A percentile compares a stretch with the other conserved stretches of the same genome.
phyloP scores from a whole-genome alignment of 2,888 invertebrate species.

The Choreutis nemorana region DNA sequence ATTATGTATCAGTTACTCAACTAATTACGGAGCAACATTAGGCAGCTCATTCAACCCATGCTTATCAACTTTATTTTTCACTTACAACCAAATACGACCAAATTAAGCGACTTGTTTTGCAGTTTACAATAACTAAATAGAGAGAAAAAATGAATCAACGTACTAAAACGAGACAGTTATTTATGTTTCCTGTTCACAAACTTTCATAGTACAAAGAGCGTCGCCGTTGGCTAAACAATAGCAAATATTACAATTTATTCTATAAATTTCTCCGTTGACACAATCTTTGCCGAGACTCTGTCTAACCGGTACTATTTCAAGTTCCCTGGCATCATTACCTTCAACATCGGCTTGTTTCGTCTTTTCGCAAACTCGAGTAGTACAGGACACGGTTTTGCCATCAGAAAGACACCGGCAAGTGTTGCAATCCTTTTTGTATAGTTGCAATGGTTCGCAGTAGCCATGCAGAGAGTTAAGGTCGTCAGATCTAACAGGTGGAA shows the following conservation, averaged over 20 bases:
- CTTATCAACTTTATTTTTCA: too few relatives aligned
- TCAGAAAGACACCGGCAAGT: conserved; percentile 32
- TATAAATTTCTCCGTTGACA: conserved; percentile 30
- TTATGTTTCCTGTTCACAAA: conserved; percentile 26
- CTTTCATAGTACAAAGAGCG: conserved; percentile 34
- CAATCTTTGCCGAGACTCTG: conserved; percentile 22
- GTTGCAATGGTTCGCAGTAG: conserved; percentile 36
- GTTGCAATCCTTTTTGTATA: conserved; percentile 34
- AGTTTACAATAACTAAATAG: too few relatives aligned
- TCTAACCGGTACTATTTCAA: conserved; percentile 33
- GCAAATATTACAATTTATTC: conserved; percentile 40
- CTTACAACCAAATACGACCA: too few relatives aligned
- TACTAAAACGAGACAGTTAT: too few relatives aligned
- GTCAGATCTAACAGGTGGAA: conserved; percentile 1
- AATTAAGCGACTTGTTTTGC: too few relatives aligned
- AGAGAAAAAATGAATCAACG: too few relatives aligned
- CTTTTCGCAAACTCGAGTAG: conserved; percentile 20
- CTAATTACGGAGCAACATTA: too few relatives aligned
- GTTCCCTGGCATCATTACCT: conserved; percentile 16
- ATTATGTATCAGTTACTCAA: too few relatives aligned
- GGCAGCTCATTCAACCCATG: too few relatives aligned
- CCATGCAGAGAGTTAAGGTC: conserved; percentile 23
- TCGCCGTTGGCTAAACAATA: conserved; percentile 40
- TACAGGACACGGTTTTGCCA: conserved; percentile 31
- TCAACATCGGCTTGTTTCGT: too few relatives aligned